Conservation (phyloP, 2,888 invertebrate species). For the Cerastis leucographa region DNA sequence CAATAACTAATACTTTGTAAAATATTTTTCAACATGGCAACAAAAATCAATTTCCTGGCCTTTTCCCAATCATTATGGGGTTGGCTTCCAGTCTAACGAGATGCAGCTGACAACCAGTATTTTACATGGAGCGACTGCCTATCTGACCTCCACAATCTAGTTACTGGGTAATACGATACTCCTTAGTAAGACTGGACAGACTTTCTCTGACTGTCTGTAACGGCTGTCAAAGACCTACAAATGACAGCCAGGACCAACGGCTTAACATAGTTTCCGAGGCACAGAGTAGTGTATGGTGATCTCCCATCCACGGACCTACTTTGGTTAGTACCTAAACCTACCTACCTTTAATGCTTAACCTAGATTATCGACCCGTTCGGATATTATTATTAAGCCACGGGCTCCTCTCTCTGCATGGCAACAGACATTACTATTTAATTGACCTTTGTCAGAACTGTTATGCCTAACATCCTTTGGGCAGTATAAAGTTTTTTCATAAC, state of each 20-base stretch:
- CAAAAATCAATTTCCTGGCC: not conserved
- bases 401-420: not conserved
- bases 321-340: not conserved
- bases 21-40: not conserved
- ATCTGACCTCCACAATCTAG: not conserved
- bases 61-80: not conserved
- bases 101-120: not conserved
- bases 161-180: not conserved
- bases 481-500: not conserved
- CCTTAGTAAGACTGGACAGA: not conserved
- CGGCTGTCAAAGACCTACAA: not conserved
- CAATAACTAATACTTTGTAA: not conserved
- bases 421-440: not conserved
- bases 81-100: not conserved
- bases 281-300: not conserved
- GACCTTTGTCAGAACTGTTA: not conserved
- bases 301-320: not conserved
- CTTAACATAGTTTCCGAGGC: not conserved
- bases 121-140: not conserved
- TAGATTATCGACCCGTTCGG: not conserved
- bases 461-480: not conserved
- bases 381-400: not conserved
- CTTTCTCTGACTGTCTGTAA: not conserved
- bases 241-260: not conserved
- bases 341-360: not conserved